Evolutionary conservation across 2,797 vertebrate genomes (phyloP).

Genomic region (Myotis planiceps): DNA sequence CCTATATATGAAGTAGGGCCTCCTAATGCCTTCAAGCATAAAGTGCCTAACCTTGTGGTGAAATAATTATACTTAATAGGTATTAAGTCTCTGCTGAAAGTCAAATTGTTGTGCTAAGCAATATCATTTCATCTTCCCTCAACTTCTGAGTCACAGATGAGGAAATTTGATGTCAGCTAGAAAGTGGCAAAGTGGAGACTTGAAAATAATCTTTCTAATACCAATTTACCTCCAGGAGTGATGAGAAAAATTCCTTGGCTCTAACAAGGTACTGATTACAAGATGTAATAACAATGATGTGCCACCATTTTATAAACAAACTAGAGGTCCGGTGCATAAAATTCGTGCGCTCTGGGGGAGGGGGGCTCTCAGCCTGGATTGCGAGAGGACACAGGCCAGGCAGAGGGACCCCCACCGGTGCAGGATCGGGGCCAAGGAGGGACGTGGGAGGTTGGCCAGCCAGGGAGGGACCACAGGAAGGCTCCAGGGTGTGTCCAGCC

Average conservation of each 20-base stretch:
- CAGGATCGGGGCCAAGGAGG: too few species aligned
- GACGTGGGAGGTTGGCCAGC: too few species aligned
- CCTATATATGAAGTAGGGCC: accelerated
- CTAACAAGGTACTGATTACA: neutral
- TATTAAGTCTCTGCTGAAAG: neutral
- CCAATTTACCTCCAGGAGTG: neutral
- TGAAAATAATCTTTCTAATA: neutral
- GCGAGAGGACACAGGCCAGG: too few species aligned
- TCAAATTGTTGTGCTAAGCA: neutral
- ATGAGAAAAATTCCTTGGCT: neutral
- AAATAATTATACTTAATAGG: neutral
- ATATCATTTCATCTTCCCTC: neutral
- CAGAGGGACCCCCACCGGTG: too few species aligned
- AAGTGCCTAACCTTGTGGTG: neutral
- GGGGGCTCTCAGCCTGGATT: too few species aligned
- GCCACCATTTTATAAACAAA: neutral
- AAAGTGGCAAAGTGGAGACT: neutral
- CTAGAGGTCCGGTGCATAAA: too few species aligned
- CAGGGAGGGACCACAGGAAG: too few species aligned
- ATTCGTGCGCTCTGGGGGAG: too few species aligned
- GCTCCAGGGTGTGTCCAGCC: too few species aligned
- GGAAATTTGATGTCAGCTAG: neutral
- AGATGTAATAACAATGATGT: neutral
- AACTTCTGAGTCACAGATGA: neutral
- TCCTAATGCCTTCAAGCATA: neutral